Conservation (phyloP, 2,888 invertebrate genomes). For the Gymnocheta viridis region DNA sequence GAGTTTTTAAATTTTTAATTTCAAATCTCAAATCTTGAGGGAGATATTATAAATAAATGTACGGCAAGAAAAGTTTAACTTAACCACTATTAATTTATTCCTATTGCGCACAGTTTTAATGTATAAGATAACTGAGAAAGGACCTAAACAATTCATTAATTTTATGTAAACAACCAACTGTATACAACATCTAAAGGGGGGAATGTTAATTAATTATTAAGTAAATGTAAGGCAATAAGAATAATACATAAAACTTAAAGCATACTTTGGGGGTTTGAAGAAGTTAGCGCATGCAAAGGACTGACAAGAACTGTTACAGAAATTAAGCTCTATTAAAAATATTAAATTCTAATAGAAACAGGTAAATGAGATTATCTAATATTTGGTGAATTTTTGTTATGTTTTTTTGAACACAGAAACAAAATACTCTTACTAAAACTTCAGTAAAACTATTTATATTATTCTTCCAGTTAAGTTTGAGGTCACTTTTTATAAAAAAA, state of each 20-base stretch:
- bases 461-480: too few species aligned
- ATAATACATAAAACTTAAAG: conserved; percentile 9
- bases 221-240: conserved; percentile 26
- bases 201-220: conserved; percentile 52
- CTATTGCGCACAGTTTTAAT: background rate
- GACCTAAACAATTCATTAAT: conserved; percentile 42
- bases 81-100: conserved; percentile 26
- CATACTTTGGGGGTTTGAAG: conserved; percentile 38
- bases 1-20: conserved; percentile 54
- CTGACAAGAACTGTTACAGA: background rate
- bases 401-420: too few species aligned
- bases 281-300: conserved; percentile 4
- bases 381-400: background rate
- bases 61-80: conserved; percentile 15
- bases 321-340: background rate
- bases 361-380: background rate
- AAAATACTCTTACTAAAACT: too few species aligned
- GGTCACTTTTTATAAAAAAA: too few species aligned
- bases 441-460: too few species aligned
- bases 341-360: background rate
- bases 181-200: background rate
- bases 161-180: conserved; percentile 29
- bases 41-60: conserved; percentile 49
- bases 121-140: background rate
- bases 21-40: conserved; percentile 50